These are phyloP conservation scores for Camptogramma bilineatum DNA, from an alignment of 2,888 invertebrate species.

Conservation along the genomic window DNA sequence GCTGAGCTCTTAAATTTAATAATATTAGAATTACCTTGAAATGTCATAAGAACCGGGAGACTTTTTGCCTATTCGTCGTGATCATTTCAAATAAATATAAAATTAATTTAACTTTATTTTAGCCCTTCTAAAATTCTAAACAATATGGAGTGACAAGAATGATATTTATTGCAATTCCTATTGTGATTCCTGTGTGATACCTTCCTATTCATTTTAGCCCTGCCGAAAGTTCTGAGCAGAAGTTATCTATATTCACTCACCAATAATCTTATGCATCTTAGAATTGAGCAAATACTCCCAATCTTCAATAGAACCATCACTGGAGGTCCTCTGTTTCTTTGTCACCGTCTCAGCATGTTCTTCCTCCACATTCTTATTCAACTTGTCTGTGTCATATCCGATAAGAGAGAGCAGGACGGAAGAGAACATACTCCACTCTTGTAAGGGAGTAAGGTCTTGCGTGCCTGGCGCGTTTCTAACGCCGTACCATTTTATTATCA, in stretches of 20 bases:
- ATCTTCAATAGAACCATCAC: slow-evolving; percentile 91
- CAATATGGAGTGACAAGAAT: no score
- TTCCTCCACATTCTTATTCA: slow-evolving; percentile 76
- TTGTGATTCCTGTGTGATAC: no score
- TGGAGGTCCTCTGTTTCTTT: slow-evolving; percentile 92
- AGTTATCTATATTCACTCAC: slow-evolving; percentile 2
- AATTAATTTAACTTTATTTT: no score
- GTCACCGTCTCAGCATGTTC: slow-evolving; percentile 70
- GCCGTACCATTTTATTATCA: slow-evolving; percentile 94
- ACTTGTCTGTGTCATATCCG: slow-evolving; percentile 89
- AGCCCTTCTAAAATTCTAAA: no score
- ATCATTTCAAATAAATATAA: no score
- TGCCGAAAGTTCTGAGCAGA: no score
- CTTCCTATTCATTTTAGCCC: no score
- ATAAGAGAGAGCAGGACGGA: slow-evolving; percentile 85
- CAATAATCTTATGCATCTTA: slow-evolving; percentile 82
- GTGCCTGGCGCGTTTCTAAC: slow-evolving; percentile 95
- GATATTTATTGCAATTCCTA: no score
- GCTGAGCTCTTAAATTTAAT: no score
- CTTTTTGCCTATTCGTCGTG: no score
- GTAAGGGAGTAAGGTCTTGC: slow-evolving; percentile 89
- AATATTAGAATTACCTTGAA: no score
- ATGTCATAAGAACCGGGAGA: no score
- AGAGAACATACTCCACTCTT: slow-evolving; percentile 93
- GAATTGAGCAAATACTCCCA: slow-evolving; percentile 90